Conservation (phyloP, 2,113 vertebrate species). For the Aix galericulata region DNA sequence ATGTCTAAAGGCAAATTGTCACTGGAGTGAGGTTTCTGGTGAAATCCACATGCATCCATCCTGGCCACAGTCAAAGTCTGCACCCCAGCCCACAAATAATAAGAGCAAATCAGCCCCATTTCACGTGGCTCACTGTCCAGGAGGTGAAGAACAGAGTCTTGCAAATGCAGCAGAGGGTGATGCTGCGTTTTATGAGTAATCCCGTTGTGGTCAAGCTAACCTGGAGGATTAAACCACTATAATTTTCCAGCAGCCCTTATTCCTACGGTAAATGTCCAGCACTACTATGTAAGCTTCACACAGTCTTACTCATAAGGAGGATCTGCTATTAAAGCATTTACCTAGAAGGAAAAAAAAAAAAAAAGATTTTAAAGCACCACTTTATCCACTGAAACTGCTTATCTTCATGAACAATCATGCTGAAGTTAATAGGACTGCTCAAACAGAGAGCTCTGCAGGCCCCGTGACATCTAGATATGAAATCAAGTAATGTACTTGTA, state of each 20-base stretch:
- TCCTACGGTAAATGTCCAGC: not conserved
- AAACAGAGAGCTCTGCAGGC: constrained; percentile 19
- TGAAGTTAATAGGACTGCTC: constrained; percentile 35
- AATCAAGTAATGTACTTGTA: constrained; percentile 46
- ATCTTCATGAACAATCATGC: not conserved
- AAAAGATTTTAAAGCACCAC: not conserved
- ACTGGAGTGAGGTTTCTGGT: not conserved
- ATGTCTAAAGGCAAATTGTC: not conserved
- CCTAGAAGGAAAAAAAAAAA: not conserved
- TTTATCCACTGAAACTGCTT: constrained; percentile 31
- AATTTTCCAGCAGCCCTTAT: not conserved
- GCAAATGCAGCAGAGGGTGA: not conserved
- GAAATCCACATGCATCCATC: not conserved
- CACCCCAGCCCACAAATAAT: not conserved
- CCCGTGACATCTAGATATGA: constrained; percentile 32
- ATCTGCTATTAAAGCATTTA: not conserved
- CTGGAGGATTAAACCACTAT: not conserved
- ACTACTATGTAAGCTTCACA: not conserved
- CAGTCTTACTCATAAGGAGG: not conserved
- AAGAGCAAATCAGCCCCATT: not conserved
- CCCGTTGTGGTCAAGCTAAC: not conserved
- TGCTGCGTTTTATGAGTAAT: not conserved
- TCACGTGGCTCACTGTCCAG: not conserved
- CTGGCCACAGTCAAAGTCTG: not conserved
- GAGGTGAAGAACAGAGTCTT: not conserved